Percentiles rank a stretch among this genome's conserved stretches.
These are phyloP conservation scores for Colinus virginianus DNA, from an alignment of 2,113 vertebrate genomes.

Conservation along the genomic window DNA sequence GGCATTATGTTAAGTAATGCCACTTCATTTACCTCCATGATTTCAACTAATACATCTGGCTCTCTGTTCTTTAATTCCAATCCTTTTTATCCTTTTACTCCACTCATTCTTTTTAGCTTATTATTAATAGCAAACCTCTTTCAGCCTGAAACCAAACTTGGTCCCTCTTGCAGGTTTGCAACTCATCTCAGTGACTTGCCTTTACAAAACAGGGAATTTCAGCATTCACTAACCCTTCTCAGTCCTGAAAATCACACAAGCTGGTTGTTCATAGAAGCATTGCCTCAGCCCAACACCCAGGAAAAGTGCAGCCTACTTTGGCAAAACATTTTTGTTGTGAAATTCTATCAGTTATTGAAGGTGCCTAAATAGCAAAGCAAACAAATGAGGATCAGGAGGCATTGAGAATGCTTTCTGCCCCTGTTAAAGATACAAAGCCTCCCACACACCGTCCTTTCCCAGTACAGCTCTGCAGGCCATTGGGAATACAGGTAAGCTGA, in stretches of 20 bases:
- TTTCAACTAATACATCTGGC: background rate
- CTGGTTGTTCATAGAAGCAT: background rate
- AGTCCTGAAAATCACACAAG: background rate
- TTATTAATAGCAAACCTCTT: background rate
- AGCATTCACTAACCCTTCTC: background rate
- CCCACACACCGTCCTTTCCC: background rate
- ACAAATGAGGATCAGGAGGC: background rate
- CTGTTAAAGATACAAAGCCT: background rate
- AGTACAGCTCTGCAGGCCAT: accelerated
- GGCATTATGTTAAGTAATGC: background rate
- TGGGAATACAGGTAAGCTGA: background rate
- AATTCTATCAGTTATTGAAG: background rate
- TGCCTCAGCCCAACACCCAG: background rate
- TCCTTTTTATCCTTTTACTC: background rate
- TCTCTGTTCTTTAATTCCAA: background rate
- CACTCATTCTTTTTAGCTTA: background rate
- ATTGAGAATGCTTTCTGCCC: background rate
- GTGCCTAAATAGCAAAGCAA: background rate
- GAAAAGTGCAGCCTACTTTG: background rate
- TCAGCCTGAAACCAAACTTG: background rate
- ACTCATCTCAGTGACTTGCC: background rate
- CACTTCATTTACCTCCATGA: background rate
- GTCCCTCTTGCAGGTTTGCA: background rate
- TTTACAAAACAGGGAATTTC: background rate
- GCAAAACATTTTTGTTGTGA: background rate